Percentiles rank a stretch among this genome's conserved stretches.
These are phyloP conservation scores for Eugnorisma glareosa DNA, from an alignment of 2,888 invertebrate species.

Conservation along the genomic window DNA sequence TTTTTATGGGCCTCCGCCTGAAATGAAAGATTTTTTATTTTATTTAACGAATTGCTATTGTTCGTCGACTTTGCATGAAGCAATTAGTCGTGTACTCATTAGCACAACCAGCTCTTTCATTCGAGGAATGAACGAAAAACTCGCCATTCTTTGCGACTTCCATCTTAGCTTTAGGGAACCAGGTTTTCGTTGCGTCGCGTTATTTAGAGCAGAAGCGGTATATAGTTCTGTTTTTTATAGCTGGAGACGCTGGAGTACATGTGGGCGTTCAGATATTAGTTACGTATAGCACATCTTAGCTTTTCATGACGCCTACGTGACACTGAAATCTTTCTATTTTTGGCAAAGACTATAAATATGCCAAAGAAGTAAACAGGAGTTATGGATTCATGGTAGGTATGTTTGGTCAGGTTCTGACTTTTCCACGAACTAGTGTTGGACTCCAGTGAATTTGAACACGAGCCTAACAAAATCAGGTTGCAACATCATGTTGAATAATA, in stretches of 20 bases:
- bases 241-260: no score
- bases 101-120: slow-evolving; percentile 53
- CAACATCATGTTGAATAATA: no score
- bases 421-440: not conserved
- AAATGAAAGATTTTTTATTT: slow-evolving; percentile 24
- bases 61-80: slow-evolving; percentile 41
- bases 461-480: not conserved
- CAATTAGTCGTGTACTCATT: slow-evolving; percentile 57
- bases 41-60: slow-evolving; percentile 45
- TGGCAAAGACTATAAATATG: slow-evolving; percentile 14
- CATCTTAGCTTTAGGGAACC: slow-evolving; percentile 22
- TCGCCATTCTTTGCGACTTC: slow-evolving; percentile 28
- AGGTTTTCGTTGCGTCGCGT: slow-evolving; percentile 19
- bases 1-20: slow-evolving; percentile 3
- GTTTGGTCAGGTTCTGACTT: not conserved
- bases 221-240: not conserved
- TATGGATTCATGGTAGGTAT: no score
- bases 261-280: slow-evolving; percentile 2
- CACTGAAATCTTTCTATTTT: slow-evolving; percentile 19
- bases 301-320: slow-evolving; percentile 15
- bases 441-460: not conserved
- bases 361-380: slow-evolving; percentile 25
- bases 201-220: slow-evolving; percentile 7
- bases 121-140: slow-evolving; percentile 50
- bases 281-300: not conserved